A percentile compares a stretch with the other conserved stretches of the same genome.
phyloP scores from a whole-genome alignment of 2,113 vertebrate species.

The Cyanoramphus novaezelandiae region DNA sequence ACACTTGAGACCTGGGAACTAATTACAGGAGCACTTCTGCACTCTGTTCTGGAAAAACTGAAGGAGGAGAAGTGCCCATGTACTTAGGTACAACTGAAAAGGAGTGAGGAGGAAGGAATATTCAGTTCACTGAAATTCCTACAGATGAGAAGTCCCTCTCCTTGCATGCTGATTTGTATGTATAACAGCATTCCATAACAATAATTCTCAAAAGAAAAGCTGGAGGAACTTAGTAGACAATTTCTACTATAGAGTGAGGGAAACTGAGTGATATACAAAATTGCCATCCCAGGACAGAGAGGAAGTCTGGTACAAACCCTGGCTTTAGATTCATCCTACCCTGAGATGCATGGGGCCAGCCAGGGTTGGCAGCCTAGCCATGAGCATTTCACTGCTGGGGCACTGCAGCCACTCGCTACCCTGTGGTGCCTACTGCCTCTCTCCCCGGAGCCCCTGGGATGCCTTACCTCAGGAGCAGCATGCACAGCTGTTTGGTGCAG shows the following conservation, averaged over 20 bases:
- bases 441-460: neutral
- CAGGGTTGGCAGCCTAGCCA: neutral
- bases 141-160: neutral
- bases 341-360: no score
- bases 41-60: neutral
- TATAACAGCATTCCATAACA: neutral
- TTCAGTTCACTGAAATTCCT: neutral
- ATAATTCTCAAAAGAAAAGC: neutral
- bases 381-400: neutral
- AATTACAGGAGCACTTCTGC: neutral
- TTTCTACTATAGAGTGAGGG: neutral
- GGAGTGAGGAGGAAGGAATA: neutral
- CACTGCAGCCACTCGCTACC: neutral
- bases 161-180: neutral
- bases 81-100: neutral
- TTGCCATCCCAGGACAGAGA: neutral
- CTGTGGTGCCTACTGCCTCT: accelerated
- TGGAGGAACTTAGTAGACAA: neutral
- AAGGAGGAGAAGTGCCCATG: neutral
- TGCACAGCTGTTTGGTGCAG: neutral
- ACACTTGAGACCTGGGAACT: neutral
- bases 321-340: neutral
- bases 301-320: neutral
- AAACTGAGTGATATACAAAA: neutral
- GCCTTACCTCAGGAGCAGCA: neutral